Conservation (phyloP, 2,113 vertebrate species). For the Shinisaurus crocodilurus region DNA sequence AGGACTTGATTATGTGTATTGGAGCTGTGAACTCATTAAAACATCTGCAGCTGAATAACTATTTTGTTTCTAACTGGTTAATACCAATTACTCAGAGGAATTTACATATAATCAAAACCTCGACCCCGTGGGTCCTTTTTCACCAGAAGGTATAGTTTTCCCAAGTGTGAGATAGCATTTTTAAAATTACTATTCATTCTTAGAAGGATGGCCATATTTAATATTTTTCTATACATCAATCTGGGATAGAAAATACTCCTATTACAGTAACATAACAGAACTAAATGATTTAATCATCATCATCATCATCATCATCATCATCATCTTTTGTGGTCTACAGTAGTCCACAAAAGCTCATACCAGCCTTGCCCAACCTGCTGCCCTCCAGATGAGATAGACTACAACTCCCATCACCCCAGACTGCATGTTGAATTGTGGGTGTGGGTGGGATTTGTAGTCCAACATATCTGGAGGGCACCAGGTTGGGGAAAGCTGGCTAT, state of each 20-base stretch:
- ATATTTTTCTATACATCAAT: not conserved
- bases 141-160: not conserved
- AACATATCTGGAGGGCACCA: not conserved
- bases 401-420: not conserved
- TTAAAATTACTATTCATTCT: not conserved
- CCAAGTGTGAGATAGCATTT: not conserved
- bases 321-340: not conserved
- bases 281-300: not conserved
- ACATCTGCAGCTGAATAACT: not conserved
- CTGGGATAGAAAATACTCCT: too few species aligned
- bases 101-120: not conserved
- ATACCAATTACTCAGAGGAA: not conserved
- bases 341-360: not conserved
- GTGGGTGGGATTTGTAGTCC: not conserved
- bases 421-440: not conserved
- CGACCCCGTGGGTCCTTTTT: not conserved
- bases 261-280: not conserved
- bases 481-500: too few species aligned
- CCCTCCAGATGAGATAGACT: not conserved
- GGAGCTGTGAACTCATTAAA: not conserved
- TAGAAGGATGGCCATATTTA: not conserved
- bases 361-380: not conserved
- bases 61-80: not conserved
- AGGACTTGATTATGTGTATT: not conserved
- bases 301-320: not conserved